These are phyloP conservation scores for Seriola aureovittata DNA, from an alignment of 2,113 vertebrate species.

Conservation along the genomic window DNA sequence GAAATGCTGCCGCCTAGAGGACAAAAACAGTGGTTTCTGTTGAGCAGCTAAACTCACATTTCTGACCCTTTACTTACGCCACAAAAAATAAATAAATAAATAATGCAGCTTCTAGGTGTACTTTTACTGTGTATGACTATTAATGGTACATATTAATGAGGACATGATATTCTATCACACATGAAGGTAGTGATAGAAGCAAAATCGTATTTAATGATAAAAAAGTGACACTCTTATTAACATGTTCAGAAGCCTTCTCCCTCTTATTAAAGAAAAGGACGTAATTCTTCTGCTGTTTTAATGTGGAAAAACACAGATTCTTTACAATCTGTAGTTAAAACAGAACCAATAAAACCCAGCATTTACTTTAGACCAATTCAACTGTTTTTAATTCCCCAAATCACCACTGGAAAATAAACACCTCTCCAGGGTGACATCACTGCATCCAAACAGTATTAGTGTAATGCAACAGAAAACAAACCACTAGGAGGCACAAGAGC, in stretches of 20 bases:
- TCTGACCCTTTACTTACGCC: neutral
- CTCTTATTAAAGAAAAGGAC: neutral
- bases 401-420: neutral
- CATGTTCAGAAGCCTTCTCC: neutral
- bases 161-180: neutral
- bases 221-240: no score
- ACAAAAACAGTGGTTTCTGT: neutral
- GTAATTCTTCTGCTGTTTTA: neutral
- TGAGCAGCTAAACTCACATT: neutral
- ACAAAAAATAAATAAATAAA: no score
- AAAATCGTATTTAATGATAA: neutral
- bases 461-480: neutral
- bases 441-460: no score
- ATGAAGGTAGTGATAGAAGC: neutral
- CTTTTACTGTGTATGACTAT: neutral
- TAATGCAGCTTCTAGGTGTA: neutral
- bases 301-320: neutral
- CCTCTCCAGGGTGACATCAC: neutral
- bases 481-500: conserved; percentile 53
- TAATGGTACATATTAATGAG: neutral
- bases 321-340: neutral
- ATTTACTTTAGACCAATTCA: neutral
- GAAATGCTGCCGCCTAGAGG: conserved; percentile 60
- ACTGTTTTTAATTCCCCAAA: neutral
- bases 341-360: neutral